Evolutionary conservation across 2,888 invertebrate species (phyloP).

Genomic region (Amphipoea lucens): DNA sequence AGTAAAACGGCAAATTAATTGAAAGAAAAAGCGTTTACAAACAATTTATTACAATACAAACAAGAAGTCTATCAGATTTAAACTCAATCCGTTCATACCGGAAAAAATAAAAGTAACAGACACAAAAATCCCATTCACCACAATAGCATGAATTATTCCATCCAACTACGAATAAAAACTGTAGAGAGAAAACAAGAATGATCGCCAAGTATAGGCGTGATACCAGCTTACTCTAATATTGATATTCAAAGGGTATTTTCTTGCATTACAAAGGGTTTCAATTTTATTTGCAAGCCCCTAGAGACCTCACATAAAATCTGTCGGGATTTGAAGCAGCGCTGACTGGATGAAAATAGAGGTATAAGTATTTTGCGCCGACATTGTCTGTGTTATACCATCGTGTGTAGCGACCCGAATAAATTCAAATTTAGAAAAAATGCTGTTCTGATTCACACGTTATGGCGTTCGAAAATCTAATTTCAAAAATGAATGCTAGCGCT

Average conservation of each 20-base stretch:
- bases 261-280: constrained; percentile 75
- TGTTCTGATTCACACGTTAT: constrained; percentile 30
- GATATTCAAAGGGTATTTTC: constrained; percentile 73
- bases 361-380: constrained; percentile 57
- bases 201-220: constrained; percentile 54
- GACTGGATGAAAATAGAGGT: constrained; percentile 69
- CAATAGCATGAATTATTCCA: constrained; percentile 41
- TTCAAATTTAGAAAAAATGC: constrained; percentile 48
- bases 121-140: constrained; percentile 31
- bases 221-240: constrained; percentile 67
- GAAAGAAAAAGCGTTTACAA: not conserved
- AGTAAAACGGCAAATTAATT: not conserved
- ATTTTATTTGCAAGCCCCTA: constrained; percentile 77
- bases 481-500: constrained; percentile 26
- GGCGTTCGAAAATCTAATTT: constrained; percentile 40
- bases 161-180: constrained; percentile 39
- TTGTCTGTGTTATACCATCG: constrained; percentile 47
- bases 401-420: constrained; percentile 45
- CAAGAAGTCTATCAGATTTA: not conserved
- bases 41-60: not conserved
- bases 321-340: constrained; percentile 70
- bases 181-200: constrained; percentile 38
- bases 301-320: constrained; percentile 68
- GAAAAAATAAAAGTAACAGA: constrained; percentile 22
- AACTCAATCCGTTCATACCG: not conserved